Conservation (phyloP, 2,888 invertebrate species). For the Aproaerema taeniolella region DNA sequence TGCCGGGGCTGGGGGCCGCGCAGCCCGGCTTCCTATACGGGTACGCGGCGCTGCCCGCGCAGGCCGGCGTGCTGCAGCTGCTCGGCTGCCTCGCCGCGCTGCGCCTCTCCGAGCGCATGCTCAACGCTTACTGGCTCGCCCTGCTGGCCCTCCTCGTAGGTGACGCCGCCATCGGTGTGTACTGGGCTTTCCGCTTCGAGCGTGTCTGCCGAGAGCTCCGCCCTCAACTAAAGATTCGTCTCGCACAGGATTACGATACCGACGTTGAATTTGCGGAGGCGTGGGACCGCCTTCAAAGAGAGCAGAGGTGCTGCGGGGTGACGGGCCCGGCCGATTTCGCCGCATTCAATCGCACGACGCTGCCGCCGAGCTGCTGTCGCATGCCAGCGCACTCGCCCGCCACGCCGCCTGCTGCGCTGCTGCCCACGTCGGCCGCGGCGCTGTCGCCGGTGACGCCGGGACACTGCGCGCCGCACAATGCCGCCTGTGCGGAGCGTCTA, state of each 20-base stretch:
- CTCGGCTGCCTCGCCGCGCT: conserved; percentile 90
- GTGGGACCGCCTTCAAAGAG: conserved; percentile 87
- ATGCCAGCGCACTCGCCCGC: conserved; percentile 57
- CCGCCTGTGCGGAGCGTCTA: conserved; percentile 85
- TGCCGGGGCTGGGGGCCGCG: conserved; percentile 85
- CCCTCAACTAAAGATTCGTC: conserved; percentile 79
- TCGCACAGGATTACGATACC: conserved; percentile 83
- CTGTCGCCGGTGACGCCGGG: conserved; percentile 53
- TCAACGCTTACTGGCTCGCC: conserved; percentile 90
- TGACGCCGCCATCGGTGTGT: conserved; percentile 89
- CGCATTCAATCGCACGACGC: conserved; percentile 54
- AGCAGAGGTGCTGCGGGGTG: conserved; percentile 88
- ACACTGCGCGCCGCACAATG: conserved; percentile 66
- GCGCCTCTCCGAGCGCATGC: conserved; percentile 86
- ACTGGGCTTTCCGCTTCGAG: conserved; percentile 90
- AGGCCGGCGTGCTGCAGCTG: conserved; percentile 82
- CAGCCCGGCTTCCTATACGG: conserved; percentile 92
- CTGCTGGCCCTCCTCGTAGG: conserved; percentile 87
- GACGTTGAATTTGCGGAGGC: conserved; percentile 84
- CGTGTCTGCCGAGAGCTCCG: conserved; percentile 85
- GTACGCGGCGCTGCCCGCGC: conserved; percentile 87
- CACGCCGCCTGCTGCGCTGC: conserved; percentile 70
- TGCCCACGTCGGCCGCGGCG: conserved; percentile 49
- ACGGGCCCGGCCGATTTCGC: conserved; percentile 78
- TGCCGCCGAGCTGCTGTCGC: conserved; percentile 68